Evolutionary conservation across 2,113 vertebrate genomes (phyloP).

Genomic region (Amphiprion percula): DNA sequence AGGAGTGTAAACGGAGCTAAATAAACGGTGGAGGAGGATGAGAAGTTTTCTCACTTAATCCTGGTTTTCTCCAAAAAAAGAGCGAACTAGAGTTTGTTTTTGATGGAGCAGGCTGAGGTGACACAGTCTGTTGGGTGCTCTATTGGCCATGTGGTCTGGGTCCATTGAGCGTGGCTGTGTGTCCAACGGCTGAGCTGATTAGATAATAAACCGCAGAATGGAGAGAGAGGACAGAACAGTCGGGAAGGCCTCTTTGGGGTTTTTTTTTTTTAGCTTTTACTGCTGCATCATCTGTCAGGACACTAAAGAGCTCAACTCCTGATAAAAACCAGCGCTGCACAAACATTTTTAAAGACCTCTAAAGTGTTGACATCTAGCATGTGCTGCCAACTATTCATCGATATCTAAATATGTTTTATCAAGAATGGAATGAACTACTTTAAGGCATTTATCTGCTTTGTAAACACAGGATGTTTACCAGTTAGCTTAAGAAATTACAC

Average conservation of each 20-base stretch:
- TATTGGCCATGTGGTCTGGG: conserved; percentile 85
- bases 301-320: conserved; percentile 32
- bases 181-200: conserved; percentile 79
- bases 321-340: conserved; percentile 55
- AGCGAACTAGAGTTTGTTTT: conserved; percentile 81
- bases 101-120: conserved; percentile 82
- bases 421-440: conserved; percentile 65
- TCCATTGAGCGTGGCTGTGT: conserved; percentile 81
- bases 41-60: conserved; percentile 61
- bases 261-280: conserved; percentile 34
- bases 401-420: conserved; percentile 58
- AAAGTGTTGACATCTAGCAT: conserved; percentile 59
- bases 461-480: conserved; percentile 76
- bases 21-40: conserved; percentile 58
- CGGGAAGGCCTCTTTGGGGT: background rate
- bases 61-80: conserved; percentile 54
- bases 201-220: conserved; percentile 80
- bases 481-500: conserved; percentile 64
- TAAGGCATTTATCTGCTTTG: conserved; percentile 41
- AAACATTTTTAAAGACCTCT: conserved; percentile 39
- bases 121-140: conserved; percentile 86
- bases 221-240: conserved; percentile 41
- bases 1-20: conserved; percentile 57
- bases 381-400: conserved; percentile 38
- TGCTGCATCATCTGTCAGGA: conserved; percentile 39